Evolutionary conservation across 2,797 vertebrate species (phyloP), one percentile per base, ranked within the genome.

Genomic region (Nannoperca australis): DNA sequence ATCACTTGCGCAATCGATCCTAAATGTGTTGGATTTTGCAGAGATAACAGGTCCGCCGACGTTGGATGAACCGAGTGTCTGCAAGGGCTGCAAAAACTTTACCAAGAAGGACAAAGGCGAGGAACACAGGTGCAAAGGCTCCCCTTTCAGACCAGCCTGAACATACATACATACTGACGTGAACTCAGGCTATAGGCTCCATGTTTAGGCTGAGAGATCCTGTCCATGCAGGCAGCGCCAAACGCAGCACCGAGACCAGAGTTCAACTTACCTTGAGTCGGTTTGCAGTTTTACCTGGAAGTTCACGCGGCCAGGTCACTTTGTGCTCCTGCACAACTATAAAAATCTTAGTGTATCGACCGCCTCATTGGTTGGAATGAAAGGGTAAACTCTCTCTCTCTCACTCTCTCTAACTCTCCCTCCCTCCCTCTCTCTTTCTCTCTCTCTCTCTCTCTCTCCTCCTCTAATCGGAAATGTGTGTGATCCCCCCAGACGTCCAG

Each of bases 391-490:
- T 89, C 88, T 82, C 85, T 70, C 90, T 83, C 85, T 47, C 73
- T 3, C 53, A 4, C 61, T 24, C 62, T 49, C 60, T 34, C 67
- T 32, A 40, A 38, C 55, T 20, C 78, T 22, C 73, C 34, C 70
- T 30, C 78, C 36, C 73, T 20, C 79, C 40, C 77, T 22, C 76
- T 61, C 78, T 58, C 66, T 40, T 59, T 58, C 56, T 3, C 67
- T 60, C 79, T 36, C 67, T 44, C 74, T 72, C 64, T 38, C 64
- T 34, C 60, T 49, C 70, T 62, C 76, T 79, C 83, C 84, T 84
- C 81, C 90, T 77, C 85, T 92, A 89, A 91, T 94, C 92, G 90
- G 90, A 92, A 91, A 92, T 94, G 93, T 94, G 89, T 92, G 92
- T 91, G 92, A 94, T 93, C 91, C 91, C 90, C 85, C 87, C 89